phyloP scores from a whole-genome alignment of 2,888 invertebrate species.

The Litoditis marina region DNA sequence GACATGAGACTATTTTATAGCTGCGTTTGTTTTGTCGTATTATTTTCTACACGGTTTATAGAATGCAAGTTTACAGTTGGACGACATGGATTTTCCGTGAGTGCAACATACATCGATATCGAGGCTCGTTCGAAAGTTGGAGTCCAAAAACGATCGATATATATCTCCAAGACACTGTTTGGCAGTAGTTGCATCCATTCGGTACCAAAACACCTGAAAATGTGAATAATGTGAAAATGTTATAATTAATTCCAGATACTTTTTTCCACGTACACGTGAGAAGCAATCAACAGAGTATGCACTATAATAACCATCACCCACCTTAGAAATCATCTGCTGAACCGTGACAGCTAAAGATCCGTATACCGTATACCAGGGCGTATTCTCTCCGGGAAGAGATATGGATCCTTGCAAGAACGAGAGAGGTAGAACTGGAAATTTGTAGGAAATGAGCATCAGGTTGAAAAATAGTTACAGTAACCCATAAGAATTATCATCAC shows the following conservation, averaged over 20 bases:
- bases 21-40: too few relatives aligned
- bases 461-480: too few relatives aligned
- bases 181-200: conserved; percentile 26
- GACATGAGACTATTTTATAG: too few relatives aligned
- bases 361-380: conserved; percentile 34
- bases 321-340: conserved; percentile 38
- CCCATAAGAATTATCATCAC: too few relatives aligned
- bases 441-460: too few relatives aligned
- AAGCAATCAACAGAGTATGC: too few relatives aligned
- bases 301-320: background rate
- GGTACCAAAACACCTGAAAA: conserved; percentile 32
- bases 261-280: too few relatives aligned
- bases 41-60: too few relatives aligned
- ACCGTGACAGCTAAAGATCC: conserved; percentile 34
- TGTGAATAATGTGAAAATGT: background rate
- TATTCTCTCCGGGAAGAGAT: conserved; percentile 26
- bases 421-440: conserved; percentile 26
- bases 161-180: conserved; percentile 31
- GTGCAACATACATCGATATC: conserved; percentile 9
- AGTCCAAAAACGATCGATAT: conserved; percentile 31
- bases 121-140: conserved; percentile 10
- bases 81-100: too few relatives aligned
- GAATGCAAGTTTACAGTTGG: too few relatives aligned
- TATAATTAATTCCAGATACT: background rate
- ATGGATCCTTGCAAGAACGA: conserved; percentile 38